These are phyloP conservation scores for Eulemur rufifrons DNA, from an alignment of 2,113 vertebrate genomes.

Conservation along the genomic window DNA sequence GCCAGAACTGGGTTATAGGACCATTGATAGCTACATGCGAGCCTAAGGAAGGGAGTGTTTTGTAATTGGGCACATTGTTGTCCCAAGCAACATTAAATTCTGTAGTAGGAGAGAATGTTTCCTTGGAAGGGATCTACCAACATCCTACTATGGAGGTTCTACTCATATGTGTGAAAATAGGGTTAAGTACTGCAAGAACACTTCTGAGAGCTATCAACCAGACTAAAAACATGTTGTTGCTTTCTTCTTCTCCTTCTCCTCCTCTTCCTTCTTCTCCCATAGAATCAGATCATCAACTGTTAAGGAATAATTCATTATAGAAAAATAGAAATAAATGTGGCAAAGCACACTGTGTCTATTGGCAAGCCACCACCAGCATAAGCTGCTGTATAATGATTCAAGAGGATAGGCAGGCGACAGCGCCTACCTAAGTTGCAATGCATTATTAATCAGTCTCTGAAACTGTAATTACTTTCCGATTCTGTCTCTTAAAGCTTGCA, in stretches of 20 bases:
- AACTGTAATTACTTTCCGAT: conserved; percentile 48
- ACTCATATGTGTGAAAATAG: not conserved
- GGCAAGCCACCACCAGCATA: conserved; percentile 1
- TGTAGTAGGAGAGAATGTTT: not conserved
- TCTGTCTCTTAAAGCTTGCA: conserved; percentile 51
- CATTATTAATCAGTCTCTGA: conserved; percentile 65
- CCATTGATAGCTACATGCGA: not conserved
- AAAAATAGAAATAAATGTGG: conserved; percentile 25
- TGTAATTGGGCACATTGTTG: not conserved
- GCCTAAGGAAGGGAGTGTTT: not conserved
- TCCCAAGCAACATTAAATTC: not conserved
- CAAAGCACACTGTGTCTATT: not conserved
- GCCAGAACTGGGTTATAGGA: not conserved
- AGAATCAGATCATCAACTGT: not conserved
- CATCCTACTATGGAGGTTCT: not conserved
- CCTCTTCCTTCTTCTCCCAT: not conserved
- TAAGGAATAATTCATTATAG: not conserved
- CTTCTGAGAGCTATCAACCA: not conserved
- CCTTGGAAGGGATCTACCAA: not conserved
- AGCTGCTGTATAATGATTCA: conserved; percentile 49
- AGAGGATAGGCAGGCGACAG: conserved; percentile 44
- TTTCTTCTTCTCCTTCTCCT: not conserved
- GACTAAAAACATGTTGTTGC: not conserved
- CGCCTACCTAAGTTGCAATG: conserved; percentile 30
- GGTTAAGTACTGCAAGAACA: not conserved